These are phyloP conservation scores for Reticulitermes lucifugus DNA, from an alignment of 2,888 invertebrate genomes.

Conservation along the genomic window DNA sequence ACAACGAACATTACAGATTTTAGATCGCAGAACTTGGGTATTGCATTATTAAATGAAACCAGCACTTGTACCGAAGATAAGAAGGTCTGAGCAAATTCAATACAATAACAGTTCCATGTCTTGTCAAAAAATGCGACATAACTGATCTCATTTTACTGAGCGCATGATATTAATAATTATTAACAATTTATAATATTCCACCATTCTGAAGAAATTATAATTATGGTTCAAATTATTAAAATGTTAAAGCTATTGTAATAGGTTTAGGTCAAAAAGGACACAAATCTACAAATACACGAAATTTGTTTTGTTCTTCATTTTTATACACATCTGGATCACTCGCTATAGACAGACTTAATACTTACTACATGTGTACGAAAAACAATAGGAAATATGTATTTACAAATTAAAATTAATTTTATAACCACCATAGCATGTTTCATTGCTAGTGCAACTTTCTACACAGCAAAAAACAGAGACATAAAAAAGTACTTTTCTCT, in stretches of 20 bases:
- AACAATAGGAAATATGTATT: conserved; percentile 9
- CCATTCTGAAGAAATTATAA: neutral
- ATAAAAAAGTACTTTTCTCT: neutral
- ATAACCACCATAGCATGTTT: conserved; percentile 23
- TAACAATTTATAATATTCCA: neutral
- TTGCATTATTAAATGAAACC: conserved; percentile 26
- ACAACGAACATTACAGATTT: neutral
- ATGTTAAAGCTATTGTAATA: neutral
- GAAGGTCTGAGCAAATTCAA: conserved; percentile 36
- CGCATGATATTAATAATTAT: neutral
- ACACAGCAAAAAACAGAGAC: conserved; percentile 18
- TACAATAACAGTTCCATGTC: conserved; percentile 27
- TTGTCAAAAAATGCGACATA: conserved; percentile 28
- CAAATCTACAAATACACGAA: neutral
- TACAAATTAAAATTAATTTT: conserved; percentile 29
- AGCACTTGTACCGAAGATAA: neutral
- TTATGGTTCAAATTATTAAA: neutral
- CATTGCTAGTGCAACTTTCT: conserved; percentile 27
- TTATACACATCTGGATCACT: conserved; percentile 27
- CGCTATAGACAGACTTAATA: conserved; percentile 21
- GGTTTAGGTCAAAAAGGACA: neutral
- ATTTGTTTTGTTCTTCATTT: neutral
- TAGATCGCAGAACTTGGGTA: neutral
- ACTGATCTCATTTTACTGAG: neutral
- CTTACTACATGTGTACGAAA: conserved; percentile 31